Conservation (phyloP, 2,113 vertebrate genomes). For the Phylloscopus trochiloides region DNA sequence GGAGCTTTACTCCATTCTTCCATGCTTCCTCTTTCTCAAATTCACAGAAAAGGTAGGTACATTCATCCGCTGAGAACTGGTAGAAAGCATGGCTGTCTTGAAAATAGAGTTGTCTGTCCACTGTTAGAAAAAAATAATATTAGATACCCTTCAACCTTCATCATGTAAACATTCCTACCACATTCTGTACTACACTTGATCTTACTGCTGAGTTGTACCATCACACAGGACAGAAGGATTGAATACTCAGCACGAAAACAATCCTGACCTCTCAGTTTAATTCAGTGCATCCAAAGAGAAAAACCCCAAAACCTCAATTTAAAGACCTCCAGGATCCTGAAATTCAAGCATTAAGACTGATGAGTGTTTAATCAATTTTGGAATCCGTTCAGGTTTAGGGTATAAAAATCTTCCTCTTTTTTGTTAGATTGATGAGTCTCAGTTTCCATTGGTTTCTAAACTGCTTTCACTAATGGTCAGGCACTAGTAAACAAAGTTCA, state of each 20-base stretch:
- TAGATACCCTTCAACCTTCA: background rate
- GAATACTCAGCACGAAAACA: background rate
- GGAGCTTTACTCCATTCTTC: constrained; percentile 89
- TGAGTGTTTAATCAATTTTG: background rate
- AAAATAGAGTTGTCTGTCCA: constrained; percentile 91
- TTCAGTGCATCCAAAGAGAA: background rate
- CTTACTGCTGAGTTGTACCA: background rate
- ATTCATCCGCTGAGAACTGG: constrained; percentile 96
- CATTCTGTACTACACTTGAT: background rate
- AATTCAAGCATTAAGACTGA: background rate
- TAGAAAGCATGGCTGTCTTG: constrained; percentile 92
- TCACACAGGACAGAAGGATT: background rate
- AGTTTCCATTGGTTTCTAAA: background rate
- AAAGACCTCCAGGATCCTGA: background rate
- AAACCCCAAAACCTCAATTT: background rate
- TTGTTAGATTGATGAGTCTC: background rate
- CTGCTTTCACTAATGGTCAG: background rate
- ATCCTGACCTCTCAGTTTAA: background rate
- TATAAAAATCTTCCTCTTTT: background rate
- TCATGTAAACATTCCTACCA: background rate
- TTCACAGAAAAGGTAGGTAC: constrained; percentile 87
- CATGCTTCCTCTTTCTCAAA: constrained; percentile 90
- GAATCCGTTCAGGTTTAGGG: background rate
- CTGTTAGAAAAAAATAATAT: constrained; percentile 68
- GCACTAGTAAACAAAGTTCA: background rate